A percentile compares a stretch with the other conserved stretches of the same genome.
phyloP scores from a whole-genome alignment of 2,888 invertebrate genomes.

The Luperina nickerlii region DNA sequence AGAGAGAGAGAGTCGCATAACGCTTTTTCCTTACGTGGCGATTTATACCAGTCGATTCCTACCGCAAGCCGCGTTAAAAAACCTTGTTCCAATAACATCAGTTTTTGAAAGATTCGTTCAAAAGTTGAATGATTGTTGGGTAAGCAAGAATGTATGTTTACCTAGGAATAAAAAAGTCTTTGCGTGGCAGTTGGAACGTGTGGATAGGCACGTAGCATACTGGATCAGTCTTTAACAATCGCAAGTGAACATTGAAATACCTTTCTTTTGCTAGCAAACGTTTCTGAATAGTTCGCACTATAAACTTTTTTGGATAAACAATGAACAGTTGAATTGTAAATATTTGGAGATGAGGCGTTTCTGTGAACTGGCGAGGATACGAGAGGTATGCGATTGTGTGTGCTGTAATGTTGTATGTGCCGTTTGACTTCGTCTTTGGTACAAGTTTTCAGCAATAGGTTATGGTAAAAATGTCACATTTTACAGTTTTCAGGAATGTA shows the following conservation, averaged over 20 bases:
- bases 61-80: neutral
- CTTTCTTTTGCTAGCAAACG: conserved; percentile 47
- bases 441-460: neutral
- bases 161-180: neutral
- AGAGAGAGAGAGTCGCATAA: neutral
- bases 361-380: conserved; percentile 24
- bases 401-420: neutral
- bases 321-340: conserved; percentile 49
- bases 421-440: neutral
- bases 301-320: conserved; percentile 61
- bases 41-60: neutral
- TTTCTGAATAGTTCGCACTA: conserved; percentile 36
- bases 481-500: neutral
- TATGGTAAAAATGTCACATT: neutral
- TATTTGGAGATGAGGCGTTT: conserved; percentile 48
- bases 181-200: conserved; percentile 9
- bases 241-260: conserved; percentile 39
- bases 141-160: neutral
- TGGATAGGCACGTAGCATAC: conserved; percentile 33
- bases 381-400: conserved; percentile 1
- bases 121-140: neutral
- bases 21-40: neutral
- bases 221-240: conserved; percentile 11
- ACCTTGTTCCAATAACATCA: neutral
- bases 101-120: neutral